Base-by-base conservation (phyloP, 2,797 vertebrate species). In the Zenarchopterus dispar region DNA sequence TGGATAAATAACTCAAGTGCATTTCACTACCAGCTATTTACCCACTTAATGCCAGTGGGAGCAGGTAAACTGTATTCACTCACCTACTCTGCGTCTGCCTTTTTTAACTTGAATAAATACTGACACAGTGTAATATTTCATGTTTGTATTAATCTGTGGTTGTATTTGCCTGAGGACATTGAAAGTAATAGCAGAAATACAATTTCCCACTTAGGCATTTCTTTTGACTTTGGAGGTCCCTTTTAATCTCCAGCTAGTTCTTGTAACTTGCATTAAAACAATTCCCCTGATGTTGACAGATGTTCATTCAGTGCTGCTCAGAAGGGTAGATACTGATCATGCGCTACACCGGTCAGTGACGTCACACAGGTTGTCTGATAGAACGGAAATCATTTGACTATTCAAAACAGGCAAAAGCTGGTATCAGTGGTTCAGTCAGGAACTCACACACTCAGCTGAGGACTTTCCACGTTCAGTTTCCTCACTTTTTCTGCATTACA, bases 371-470 rank as follows among this genome's bases (percentile, higher is more conserved):
- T 65, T 63, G 41, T 10, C 44, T 61, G 47, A 52, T 31, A 60
- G 8, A 46, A 45, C 7, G 22, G 3, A 18, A 17, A 33, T 22
- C 0, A 70, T 89, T 88, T 89, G 80, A 76, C 58, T 88, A 87
- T 87, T 84, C 84, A 90, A 89, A 90, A 33, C 26, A 77, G 62
- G 58, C 60, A 65, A 47, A 9, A 4, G 55, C 41, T 51, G 42
- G 48, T 67, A 49, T 67, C 59, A 51, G 67, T 33, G 19, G 41
- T 45, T 45, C 11, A 44, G 39, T 11, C 19, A 18, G 17, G 13
- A 9, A 36, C 41, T 62, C 39, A 58, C 7, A 46, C 10, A 18
- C 4, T 4, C 28, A 39, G 54, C 33, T 66, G 28, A 54, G 8
- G 15, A 1, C 39, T 50, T 43, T 51, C 21, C 7, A 3, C 3